These are phyloP conservation scores for Diplodus sargus DNA, from an alignment of 2,797 vertebrate species.

Conservation along the genomic window DNA sequence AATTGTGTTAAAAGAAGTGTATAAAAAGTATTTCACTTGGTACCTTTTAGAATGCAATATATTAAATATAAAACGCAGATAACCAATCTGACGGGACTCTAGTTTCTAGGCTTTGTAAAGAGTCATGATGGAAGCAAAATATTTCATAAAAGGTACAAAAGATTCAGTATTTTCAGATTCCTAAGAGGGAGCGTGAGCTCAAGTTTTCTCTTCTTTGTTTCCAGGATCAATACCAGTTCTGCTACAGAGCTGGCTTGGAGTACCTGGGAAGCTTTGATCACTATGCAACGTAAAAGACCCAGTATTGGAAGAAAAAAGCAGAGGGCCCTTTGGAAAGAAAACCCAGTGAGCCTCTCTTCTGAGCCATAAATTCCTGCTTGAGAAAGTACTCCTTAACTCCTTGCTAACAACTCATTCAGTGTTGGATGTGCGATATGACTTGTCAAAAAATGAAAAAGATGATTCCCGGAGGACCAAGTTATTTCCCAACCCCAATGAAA, in stretches of 20 bases:
- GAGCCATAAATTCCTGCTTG: slow-evolving; percentile 99
- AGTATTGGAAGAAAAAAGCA: slow-evolving; percentile 87
- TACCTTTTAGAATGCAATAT: not conserved
- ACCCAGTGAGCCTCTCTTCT: slow-evolving; percentile 97
- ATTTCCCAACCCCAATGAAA: slow-evolving; percentile 88
- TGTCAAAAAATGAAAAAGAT: slow-evolving; percentile 85
- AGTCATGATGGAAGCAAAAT: slow-evolving; percentile 5
- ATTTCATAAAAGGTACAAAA: slow-evolving; percentile 2
- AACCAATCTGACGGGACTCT: not conserved
- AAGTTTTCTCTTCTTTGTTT: slow-evolving; percentile 56
- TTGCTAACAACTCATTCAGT: slow-evolving; percentile 97
- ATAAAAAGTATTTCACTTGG: not conserved
- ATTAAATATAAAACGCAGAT: slow-evolving; percentile 33
- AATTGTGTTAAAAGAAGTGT: not conserved
- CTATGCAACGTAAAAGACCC: slow-evolving; percentile 99
- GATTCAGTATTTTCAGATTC: slow-evolving; percentile 1
- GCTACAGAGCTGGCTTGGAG: slow-evolving; percentile 98
- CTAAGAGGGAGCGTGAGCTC: slow-evolving; percentile 11
- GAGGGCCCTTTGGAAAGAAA: slow-evolving; percentile 90
- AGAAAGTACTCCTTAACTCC: slow-evolving; percentile 99
- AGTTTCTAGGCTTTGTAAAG: slow-evolving; percentile 3
- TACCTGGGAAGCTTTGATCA: slow-evolving; percentile 99
- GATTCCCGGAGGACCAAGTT: slow-evolving; percentile 96
- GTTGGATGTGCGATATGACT: slow-evolving; percentile 91
- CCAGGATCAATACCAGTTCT: slow-evolving; percentile 99